Base-by-base conservation (phyloP, 2,113 vertebrate genomes). In the Pteruthius melanotis region DNA sequence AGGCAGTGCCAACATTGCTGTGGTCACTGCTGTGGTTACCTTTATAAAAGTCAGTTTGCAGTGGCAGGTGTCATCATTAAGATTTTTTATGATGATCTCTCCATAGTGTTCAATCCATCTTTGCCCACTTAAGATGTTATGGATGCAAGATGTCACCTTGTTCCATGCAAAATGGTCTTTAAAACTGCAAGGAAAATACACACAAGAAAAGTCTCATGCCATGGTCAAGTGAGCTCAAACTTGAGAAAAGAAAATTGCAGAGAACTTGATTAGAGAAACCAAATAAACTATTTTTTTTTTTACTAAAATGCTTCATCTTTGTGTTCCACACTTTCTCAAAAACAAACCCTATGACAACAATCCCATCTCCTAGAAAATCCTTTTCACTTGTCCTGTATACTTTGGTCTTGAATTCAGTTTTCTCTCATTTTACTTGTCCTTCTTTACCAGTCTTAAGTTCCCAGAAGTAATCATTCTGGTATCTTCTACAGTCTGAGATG, bases 91-190 rank as follows among this genome's bases (percentile, higher is more conserved):
- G 91, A 98, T 97, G 84, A 99, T 99, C 97, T 99, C 99, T 31
- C 99, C 99, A 1, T 99, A 99, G 97, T 99, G 99, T 95, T 99
- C 99, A 11, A 99, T 99, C 99, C 99, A 99, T 84, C 99, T 98
- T 97, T 99, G 99, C 10, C 99, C 99, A 35, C 99, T 99, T 93
- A 99, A 97, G 81, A 99, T 99, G 97, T 99, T 99, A 96, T 99
- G 99, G 94, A 99, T 99, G 92, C 99, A 99, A 39, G 99, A 99
- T 3, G 99, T 99, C 93, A 99, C 99, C 93, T 99, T 99, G 97
- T 99, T 99, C 99, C 99, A 99, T 54, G 99, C 98, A 91, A 99
- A 99, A 96, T 99, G 99, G 84, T 99, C 99, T 63, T 98, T 98
- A 83, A 97, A 99, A 52, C 98, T 98, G 69, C 21, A 90, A 76